Evolutionary conservation across 2,113 vertebrate species (phyloP), one percentile per base, ranked within the genome.

Genomic region (Tragelaphus buxtoni): DNA sequence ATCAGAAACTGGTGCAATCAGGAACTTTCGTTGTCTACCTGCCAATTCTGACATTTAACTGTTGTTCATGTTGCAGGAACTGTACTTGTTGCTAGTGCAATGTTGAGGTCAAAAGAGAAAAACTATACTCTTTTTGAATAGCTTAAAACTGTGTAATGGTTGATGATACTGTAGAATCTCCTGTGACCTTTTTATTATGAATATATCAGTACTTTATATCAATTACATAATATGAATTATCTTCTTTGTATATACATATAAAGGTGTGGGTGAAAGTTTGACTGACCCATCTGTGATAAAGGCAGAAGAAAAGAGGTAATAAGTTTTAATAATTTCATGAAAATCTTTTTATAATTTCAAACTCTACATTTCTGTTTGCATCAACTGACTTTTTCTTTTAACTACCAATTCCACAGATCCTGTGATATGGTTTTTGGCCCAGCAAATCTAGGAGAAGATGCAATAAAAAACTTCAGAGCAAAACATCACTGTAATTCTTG

Each of bases 231-330:
- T 95, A 86, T 94, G 94, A 98, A 49, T 96, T 97, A 88, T 94
- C 47, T 96, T 98, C 97, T 56, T 97, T 97, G 13, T 69, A 55
- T 97, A 60, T 91, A 82, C 92, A 13, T 98, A 55, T 98, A 94
- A 98, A 99, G 99, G 99, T 84, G 99, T 99, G 30, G 99, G 99
- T 90, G 99, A 99, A 98, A 99, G 99, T 98, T 98, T 99, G 98
- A 99, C 99, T 7, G 99, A 99, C 98, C 99, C 99, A 0, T 99
- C 99, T 4, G 99, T 99, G 90, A 99, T 99, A 97, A 99, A 99
- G 98, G 99, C 99, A 95, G 99, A 99, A 96, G 99, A 99, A 98
- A 99, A 99, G 97, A 99, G 99, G 99, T 99, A 98, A 98, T 98
- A 49, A 95, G 13, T 91, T 94, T 95, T 96, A 56, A 96, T 83